Conservation (phyloP, 2,888 invertebrate genomes). For the Candidula unifasciata region DNA sequence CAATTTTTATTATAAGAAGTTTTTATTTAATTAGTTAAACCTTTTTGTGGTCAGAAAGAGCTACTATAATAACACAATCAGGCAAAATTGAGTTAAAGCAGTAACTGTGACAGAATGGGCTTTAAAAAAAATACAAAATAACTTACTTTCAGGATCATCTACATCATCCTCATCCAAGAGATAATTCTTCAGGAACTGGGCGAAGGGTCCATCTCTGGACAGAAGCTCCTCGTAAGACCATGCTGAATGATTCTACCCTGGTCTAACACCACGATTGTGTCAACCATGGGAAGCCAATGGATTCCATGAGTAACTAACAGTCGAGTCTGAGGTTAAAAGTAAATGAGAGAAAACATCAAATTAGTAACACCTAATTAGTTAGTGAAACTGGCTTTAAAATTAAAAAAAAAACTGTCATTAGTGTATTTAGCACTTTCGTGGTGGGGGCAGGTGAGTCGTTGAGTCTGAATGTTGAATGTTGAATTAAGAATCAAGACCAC, state of each 20-base stretch:
- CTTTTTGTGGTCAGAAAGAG: no score
- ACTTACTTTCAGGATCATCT: slow-evolving; percentile 68
- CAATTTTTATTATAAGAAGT: no score
- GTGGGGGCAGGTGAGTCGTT: no score
- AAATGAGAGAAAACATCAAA: background rate
- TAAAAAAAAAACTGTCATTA: no score
- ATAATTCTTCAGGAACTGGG: slow-evolving; percentile 80
- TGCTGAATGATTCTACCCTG: slow-evolving; percentile 86
- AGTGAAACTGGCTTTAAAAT: no score
- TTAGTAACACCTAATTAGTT: background rate
- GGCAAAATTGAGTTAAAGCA: no score
- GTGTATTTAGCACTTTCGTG: no score
- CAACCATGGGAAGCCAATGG: slow-evolving; percentile 92
- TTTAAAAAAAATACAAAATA: background rate
- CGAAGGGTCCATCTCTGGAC: slow-evolving; percentile 84
- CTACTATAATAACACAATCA: no score
- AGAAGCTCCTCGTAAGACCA: slow-evolving; percentile 94
- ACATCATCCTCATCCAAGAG: slow-evolving; percentile 74
- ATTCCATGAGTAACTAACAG: slow-evolving; percentile 96
- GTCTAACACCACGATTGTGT: slow-evolving; percentile 92
- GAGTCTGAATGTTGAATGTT: no score
- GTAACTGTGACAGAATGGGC: background rate
- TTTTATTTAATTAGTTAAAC: no score
- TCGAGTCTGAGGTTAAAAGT: slow-evolving; percentile 82
- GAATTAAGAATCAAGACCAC: no score